Percentiles rank a stretch among this genome's conserved stretches.
phyloP scores from a whole-genome alignment of 2,113 vertebrate species.

The Tursiops truncatus region DNA sequence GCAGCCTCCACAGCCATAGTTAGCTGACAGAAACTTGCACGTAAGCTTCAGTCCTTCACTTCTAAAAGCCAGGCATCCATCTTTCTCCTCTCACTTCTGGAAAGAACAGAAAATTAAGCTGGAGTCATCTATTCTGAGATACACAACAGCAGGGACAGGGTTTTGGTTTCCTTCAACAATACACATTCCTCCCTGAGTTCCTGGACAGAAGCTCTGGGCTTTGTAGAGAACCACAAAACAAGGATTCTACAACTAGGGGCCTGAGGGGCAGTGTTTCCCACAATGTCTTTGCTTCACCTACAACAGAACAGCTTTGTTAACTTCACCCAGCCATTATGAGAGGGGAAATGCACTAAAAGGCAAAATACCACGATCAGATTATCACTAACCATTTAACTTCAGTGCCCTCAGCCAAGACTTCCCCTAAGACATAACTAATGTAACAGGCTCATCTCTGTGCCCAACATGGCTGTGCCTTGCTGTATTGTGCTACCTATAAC shows the following conservation, averaged over 20 bases:
- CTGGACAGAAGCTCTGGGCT: neutral
- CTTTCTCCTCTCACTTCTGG: slow-evolving; percentile 19
- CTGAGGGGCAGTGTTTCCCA: accelerated
- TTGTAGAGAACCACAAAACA: neutral
- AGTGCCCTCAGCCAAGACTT: neutral
- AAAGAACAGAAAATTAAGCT: slow-evolving; percentile 44
- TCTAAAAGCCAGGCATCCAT: neutral
- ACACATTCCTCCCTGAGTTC: neutral
- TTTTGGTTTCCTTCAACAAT: neutral
- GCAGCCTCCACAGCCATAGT: slow-evolving; percentile 14
- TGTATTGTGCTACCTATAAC: neutral
- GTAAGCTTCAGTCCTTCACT: slow-evolving; percentile 55
- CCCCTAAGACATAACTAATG: neutral
- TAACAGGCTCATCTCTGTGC: neutral
- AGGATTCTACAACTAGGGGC: neutral
- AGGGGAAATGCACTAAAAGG: neutral
- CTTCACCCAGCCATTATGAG: neutral
- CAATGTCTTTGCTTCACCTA: neutral
- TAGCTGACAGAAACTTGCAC: slow-evolving; percentile 41
- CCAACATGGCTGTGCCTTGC: neutral
- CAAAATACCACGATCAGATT: neutral
- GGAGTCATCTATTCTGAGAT: slow-evolving; percentile 16
- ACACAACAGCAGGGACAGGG: neutral
- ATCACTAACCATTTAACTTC: neutral
- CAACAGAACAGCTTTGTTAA: neutral